Base-by-base conservation (phyloP, 2,113 vertebrate species). In the Neolamprologus variostigma region DNA sequence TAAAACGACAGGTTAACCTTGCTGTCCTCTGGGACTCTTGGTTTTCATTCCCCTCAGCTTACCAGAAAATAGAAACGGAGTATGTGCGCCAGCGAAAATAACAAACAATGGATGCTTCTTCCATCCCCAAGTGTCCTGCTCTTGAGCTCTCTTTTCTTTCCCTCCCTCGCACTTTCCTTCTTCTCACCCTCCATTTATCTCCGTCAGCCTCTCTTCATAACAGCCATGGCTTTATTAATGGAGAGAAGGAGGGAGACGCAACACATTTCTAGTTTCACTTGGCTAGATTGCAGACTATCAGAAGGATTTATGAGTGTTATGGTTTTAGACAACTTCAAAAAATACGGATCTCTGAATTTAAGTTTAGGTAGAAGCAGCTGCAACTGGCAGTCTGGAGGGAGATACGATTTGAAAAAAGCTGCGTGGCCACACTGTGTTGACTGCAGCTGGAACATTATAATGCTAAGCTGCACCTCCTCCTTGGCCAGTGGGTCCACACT, bases 361-460 rank as follows among this genome's bases (percentile, higher is more conserved):
- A 79, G 82, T 61, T 51, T 8, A 40, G 40, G 84, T 7, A 5
- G 37, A 45, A 5, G 19, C 10, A 23, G 61, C 28, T 31, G 40
- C 23, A 31, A 78, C 16, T 13, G 26, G 71, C 16, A 50, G 71
- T 19, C 63, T 19, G 42, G 23, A 51, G 45, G 45, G 26, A 31
- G 26, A 21, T 21, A 40, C 9, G 26, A 28, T 19, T 33, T 28
- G 5, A 80, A 80, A 47, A 66, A 55, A 21, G 9, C 80, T 81
- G n/a, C 45, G 9, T 6, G 21, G 86, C 86, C 68, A 26, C 83
- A 37, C 80, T 88, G 87, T 87, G 86, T 57, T 47, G 84, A 57
- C 90, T 93, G 93, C 93, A 94, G 93, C 93, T 94, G 94, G 90
- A 93, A 47, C 88, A 93, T 95, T 93, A 85, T 86, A 19, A 93